Evolutionary conservation across 2,888 invertebrate species (phyloP), one percentile per base, ranked within the genome.

Genomic region (Drosophila recens): DNA sequence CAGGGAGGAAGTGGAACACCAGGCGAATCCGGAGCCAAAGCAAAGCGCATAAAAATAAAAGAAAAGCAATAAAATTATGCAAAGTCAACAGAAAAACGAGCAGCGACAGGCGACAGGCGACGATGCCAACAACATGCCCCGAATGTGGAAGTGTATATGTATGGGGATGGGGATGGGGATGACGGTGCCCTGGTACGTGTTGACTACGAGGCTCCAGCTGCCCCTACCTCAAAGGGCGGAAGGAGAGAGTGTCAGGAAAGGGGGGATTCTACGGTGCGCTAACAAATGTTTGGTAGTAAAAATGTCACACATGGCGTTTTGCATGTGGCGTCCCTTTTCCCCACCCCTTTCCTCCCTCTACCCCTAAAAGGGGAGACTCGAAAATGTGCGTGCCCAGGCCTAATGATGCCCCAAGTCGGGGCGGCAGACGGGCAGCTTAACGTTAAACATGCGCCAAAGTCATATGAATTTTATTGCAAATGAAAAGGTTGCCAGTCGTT

Each of bases 1-100:
- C 8, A 13, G 42, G 27, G 52, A 10, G 11, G 68, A 77, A 71
- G 67, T 75, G 72, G 64, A 66, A 64, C 79, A 76, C 67, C 65
- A 72, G 78, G 73, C 76, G 43, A 74, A 63, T 63, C 49, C 27
- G 30, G 43, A 51, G 72, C 70, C 42, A 20, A 65, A 64, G 79
- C 77, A 68, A 75, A 69, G 67, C 84, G 76, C 82, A 89, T 84
- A 87, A 86, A 87, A 87, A 84, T 83, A 84, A 86, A 88, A 87
- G 85, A 87, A 87, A 89, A 89, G 82, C 85, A 89, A 87, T 89
- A 87, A 87, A 87, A 87, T 87, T 87, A 89, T 89, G 87, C 87
- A 89, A 87, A 89, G 87, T 89, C 89, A 87, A 88, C 89, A 87
- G 84, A 88, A 88, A 86, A 75, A 73, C 79, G 84, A 86, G 63